A percentile compares a stretch with the other conserved stretches of the same genome.
phyloP scores from a whole-genome alignment of 2,888 invertebrate species.

The Brenthis hecate region DNA sequence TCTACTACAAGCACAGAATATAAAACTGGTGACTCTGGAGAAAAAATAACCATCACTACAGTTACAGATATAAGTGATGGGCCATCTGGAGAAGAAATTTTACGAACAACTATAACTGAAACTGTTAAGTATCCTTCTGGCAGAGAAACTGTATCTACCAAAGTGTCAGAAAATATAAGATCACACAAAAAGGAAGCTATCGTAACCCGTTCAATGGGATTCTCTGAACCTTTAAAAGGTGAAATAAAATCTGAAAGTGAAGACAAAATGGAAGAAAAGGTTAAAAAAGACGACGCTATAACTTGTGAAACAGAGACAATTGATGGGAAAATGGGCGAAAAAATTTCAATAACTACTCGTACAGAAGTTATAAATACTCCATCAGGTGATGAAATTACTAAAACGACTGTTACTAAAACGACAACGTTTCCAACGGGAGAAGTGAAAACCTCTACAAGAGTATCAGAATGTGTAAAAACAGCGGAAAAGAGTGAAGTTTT shows the following conservation, averaged over 20 bases:
- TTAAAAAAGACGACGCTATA: conserved; percentile 7
- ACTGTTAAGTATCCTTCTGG: conserved; percentile 34
- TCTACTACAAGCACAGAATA: conserved; percentile 7
- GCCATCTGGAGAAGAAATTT: conserved; percentile 31
- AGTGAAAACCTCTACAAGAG: conserved; percentile 32
- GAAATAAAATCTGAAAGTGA: conserved; percentile 9
- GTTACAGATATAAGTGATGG: conserved; percentile 34
- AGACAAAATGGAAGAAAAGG: conserved; percentile 6
- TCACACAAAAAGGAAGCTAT: neutral
- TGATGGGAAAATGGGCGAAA: conserved; percentile 28
- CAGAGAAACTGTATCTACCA: conserved; percentile 27
- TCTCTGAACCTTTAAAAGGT: neutral
- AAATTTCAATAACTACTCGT: conserved; percentile 26
- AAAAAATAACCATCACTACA: conserved; percentile 35
- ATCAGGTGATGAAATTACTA: conserved; percentile 36
- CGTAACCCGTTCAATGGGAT: neutral
- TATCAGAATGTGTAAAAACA: conserved; percentile 20
- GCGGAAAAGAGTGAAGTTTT: conserved; percentile 2
- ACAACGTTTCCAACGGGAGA: conserved; percentile 34
- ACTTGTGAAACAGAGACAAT: conserved; percentile 26
- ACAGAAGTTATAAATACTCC: conserved; percentile 29
- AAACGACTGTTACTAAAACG: conserved; percentile 36
- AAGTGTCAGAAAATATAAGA: conserved; percentile 35
- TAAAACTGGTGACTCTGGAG: conserved; percentile 16
- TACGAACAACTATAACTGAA: conserved; percentile 32